These are phyloP conservation scores for Mugil cephalus DNA, from an alignment of 2,113 vertebrate genomes.

Conservation along the genomic window DNA sequence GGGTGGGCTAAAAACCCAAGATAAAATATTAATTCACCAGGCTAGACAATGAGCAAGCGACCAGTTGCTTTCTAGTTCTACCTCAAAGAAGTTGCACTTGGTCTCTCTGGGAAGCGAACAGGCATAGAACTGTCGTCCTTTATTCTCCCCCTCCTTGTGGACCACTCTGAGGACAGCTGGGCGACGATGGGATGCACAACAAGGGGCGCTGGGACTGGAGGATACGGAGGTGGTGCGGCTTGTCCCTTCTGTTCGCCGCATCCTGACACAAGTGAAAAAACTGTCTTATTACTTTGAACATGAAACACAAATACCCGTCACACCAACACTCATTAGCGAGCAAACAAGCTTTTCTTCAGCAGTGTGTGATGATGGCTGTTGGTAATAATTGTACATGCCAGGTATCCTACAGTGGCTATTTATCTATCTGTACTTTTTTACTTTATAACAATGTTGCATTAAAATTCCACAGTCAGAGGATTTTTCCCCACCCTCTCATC, in stretches of 20 bases:
- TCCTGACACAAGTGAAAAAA: slow-evolving; percentile 52
- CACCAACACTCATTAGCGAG: slow-evolving; percentile 51
- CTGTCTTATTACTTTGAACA: slow-evolving; percentile 56
- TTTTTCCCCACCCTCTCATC: slow-evolving; percentile 54
- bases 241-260: slow-evolving; percentile 32
- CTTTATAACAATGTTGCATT: slow-evolving; percentile 53
- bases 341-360: slow-evolving; percentile 27
- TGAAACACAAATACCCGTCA: slow-evolving; percentile 47
- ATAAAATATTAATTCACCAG: too few relatives aligned
- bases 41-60: background rate
- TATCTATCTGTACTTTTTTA: slow-evolving; percentile 33
- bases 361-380: slow-evolving; percentile 5
- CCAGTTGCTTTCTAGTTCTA: slow-evolving; percentile 68
- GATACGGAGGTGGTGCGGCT: slow-evolving; percentile 24
- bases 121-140: slow-evolving; percentile 90
- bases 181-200: slow-evolving; percentile 85
- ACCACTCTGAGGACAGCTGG: slow-evolving; percentile 87
- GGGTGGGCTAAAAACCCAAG: background rate
- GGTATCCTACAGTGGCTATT: slow-evolving; percentile 8
- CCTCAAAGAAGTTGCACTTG: slow-evolving; percentile 91
- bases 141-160: slow-evolving; percentile 91
- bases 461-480: slow-evolving; percentile 47
- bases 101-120: slow-evolving; percentile 88
- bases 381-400: slow-evolving; percentile 29
- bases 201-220: slow-evolving; percentile 68